phyloP scores from a whole-genome alignment of 2,113 vertebrate species.

The Leptocoma aspasia region DNA sequence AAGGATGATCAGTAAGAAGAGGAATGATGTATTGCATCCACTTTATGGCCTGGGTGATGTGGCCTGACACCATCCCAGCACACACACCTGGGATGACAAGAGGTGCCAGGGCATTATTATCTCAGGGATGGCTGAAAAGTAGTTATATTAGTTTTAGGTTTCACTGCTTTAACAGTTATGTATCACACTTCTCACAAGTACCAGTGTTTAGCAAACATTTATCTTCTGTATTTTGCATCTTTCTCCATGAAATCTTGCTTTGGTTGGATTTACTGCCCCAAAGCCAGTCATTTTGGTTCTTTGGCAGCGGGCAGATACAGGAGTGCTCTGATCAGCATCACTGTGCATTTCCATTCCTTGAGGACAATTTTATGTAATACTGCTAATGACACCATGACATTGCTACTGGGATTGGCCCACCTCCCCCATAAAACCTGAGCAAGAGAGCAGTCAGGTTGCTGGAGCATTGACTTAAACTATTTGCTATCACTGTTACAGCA shows the following conservation, averaged over 20 bases:
- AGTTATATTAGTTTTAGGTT: neutral
- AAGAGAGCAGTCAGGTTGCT: neutral
- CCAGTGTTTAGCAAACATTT: fast-evolving
- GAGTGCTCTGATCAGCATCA: neutral
- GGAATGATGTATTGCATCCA: neutral
- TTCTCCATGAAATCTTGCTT: neutral
- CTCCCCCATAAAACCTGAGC: neutral
- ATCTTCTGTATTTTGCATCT: neutral
- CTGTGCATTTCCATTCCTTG: neutral
- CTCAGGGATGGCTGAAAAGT: neutral
- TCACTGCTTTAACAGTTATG: neutral
- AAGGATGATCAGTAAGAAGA: neutral
- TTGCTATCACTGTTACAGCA: neutral
- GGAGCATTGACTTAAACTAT: neutral
- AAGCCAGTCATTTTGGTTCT: neutral
- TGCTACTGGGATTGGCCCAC: neutral
- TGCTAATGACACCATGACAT: neutral
- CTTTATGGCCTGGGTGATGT: neutral
- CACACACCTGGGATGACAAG: neutral
- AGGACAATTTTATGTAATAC: neutral
- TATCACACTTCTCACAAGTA: neutral
- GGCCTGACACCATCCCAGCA: neutral
- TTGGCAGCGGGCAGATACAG: neutral
- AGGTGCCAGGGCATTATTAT: neutral
- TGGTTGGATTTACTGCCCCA: neutral